Conservation (phyloP, 2,797 vertebrate genomes). For the Diglossa cyanea region DNA sequence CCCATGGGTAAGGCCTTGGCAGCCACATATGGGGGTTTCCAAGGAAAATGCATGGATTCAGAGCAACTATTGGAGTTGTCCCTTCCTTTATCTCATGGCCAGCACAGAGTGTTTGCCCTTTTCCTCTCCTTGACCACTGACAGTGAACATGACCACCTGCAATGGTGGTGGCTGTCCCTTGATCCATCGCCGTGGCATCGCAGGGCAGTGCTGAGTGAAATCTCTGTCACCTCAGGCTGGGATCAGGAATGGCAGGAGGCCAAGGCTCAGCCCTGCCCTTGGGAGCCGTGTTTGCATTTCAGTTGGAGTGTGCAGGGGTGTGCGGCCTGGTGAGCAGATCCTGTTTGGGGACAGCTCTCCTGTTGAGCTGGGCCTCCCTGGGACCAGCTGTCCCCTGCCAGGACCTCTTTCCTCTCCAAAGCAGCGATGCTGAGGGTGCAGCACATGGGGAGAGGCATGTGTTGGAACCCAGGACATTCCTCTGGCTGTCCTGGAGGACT, state of each 20-base stretch:
- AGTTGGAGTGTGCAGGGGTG: background rate
- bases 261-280: background rate
- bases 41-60: background rate
- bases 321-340: background rate
- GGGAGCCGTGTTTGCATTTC: background rate
- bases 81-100: background rate
- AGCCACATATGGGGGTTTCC: background rate
- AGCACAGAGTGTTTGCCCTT: background rate
- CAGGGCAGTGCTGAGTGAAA: accelerated
- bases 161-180: accelerated
- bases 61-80: background rate
- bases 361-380: background rate
- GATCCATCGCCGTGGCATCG: accelerated
- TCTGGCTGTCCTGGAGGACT: background rate
- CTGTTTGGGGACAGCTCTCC: background rate
- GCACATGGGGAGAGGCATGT: accelerated
- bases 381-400: background rate
- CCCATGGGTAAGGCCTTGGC: background rate
- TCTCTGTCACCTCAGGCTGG: background rate
- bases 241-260: accelerated
- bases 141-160: background rate
- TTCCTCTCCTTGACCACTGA: background rate
- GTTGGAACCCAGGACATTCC: background rate
- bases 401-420: background rate
- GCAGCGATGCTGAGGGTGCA: accelerated